A percentile compares a stretch with the other conserved stretches of the same genome.
Conservation (phyloP, 2,888 invertebrate species). For the Falcaria lacertinaria region DNA sequence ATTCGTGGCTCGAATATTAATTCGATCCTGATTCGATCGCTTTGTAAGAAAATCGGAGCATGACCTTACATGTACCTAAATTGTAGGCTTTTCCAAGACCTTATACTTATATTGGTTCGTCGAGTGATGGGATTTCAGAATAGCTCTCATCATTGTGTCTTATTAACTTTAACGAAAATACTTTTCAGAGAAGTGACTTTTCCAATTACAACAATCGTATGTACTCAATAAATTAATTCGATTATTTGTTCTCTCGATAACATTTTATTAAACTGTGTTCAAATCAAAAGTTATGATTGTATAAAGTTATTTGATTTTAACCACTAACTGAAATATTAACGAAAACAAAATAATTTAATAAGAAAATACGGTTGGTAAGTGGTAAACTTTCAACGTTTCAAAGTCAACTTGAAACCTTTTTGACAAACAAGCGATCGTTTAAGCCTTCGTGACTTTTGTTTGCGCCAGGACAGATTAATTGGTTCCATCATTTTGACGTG, state of each 20-base stretch:
- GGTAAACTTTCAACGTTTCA: constrained; percentile 9
- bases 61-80: constrained; percentile 52
- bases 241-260: not conserved
- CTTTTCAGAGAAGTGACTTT: too few relatives aligned
- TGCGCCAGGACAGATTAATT: constrained; percentile 46
- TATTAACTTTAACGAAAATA: too few relatives aligned
- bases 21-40: constrained; percentile 55
- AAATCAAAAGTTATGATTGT: not conserved
- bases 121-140: too few relatives aligned
- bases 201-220: not conserved
- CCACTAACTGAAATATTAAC: not conserved
- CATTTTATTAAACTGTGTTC: not conserved
- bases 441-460: constrained; percentile 43
- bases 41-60: constrained; percentile 56
- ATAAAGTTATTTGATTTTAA: not conserved
- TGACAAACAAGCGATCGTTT: constrained; percentile 23
- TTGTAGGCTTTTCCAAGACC: constrained; percentile 8
- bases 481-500: constrained; percentile 44
- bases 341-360: not conserved
- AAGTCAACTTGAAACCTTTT: constrained; percentile 3
- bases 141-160: too few relatives aligned
- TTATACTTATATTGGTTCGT: too few relatives aligned
- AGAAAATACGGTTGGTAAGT: constrained; percentile 7
- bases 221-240: not conserved
- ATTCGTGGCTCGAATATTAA: constrained; percentile 77